phyloP scores from a whole-genome alignment of 1,140 invertebrate genomes.

The Dendroctonus ponderosae region DNA sequence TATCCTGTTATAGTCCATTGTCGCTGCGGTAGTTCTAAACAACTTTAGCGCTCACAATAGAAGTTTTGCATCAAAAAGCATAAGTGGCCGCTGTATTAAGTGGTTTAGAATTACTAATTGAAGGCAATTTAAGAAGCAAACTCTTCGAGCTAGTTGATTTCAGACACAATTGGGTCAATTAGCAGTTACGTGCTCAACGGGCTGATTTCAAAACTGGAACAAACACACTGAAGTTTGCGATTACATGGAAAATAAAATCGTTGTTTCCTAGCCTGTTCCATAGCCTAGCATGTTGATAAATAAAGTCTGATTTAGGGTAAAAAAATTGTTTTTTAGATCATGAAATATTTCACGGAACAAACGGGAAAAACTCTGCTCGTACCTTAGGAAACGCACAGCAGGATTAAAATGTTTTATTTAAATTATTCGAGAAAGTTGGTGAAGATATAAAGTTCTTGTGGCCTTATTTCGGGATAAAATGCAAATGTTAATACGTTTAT shows the following conservation, averaged over 20 bases:
- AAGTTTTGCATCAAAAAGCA: slow-evolving; percentile 11
- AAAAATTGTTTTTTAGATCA: neutral
- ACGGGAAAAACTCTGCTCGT: neutral
- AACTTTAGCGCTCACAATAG: slow-evolving; percentile 14
- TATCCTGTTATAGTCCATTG: slow-evolving; percentile 25
- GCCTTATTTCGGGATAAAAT: slow-evolving; percentile 34
- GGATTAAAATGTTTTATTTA: slow-evolving; percentile 34
- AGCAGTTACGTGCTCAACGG: too few relatives aligned
- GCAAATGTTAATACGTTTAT: slow-evolving; percentile 36
- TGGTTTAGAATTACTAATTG: slow-evolving; percentile 9
- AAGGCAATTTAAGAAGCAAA: neutral
- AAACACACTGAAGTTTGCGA: too few relatives aligned
- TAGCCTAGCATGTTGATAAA: too few relatives aligned
- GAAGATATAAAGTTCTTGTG: slow-evolving; percentile 29
- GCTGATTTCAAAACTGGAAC: too few relatives aligned
- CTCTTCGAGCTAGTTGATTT: too few relatives aligned
- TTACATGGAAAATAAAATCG: too few relatives aligned
- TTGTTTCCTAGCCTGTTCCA: too few relatives aligned
- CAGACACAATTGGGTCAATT: too few relatives aligned
- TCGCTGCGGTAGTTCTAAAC: slow-evolving; percentile 20
- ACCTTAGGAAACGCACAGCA: slow-evolving; percentile 7
- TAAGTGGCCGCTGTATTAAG: slow-evolving; percentile 10
- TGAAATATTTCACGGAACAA: too few relatives aligned
- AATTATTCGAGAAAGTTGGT: slow-evolving; percentile 30
- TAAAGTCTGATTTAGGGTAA: neutral